phyloP scores from a whole-genome alignment of 2,113 vertebrate genomes.

The Tachysurus fulvidraco region DNA sequence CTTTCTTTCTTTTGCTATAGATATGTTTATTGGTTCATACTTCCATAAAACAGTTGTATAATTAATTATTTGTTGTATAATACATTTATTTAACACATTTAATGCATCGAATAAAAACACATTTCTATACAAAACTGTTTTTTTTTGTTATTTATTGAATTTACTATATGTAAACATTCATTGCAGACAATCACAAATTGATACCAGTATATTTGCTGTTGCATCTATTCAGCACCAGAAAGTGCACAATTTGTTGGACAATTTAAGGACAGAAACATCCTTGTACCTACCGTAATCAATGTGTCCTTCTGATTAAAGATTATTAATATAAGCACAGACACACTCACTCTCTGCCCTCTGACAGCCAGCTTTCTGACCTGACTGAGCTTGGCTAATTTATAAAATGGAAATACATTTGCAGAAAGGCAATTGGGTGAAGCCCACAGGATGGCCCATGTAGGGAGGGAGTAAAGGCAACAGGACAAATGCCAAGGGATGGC shows the following conservation, averaged over 20 bases:
- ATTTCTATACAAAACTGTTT: not conserved
- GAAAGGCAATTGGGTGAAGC: slow-evolving; percentile 64
- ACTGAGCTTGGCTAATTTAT: slow-evolving; percentile 64
- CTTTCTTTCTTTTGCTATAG: not conserved
- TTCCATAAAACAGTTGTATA: not conserved
- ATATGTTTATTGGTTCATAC: not conserved
- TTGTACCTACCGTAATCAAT: slow-evolving; percentile 41
- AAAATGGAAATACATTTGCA: slow-evolving; percentile 31
- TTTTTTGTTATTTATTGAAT: not conserved
- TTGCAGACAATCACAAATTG: not conserved
- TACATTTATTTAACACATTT: not conserved
- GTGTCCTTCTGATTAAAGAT: slow-evolving; percentile 27
- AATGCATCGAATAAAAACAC: not conserved
- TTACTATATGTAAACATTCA: not conserved
- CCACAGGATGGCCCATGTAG: slow-evolving; percentile 64
- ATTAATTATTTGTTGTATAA: not conserved
- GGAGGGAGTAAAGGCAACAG: slow-evolving; percentile 36
- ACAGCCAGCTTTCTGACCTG: slow-evolving; percentile 64
- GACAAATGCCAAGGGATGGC: not conserved
- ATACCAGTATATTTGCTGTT: not conserved
- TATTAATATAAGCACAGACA: slow-evolving; percentile 3
- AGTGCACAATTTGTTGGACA: not conserved
- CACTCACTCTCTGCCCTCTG: slow-evolving; percentile 43
- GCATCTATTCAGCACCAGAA: not conserved
- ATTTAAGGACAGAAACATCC: not conserved